These are phyloP conservation scores for Lamprotornis superbus DNA, from an alignment of 2,113 vertebrate genomes.

Conservation along the genomic window DNA sequence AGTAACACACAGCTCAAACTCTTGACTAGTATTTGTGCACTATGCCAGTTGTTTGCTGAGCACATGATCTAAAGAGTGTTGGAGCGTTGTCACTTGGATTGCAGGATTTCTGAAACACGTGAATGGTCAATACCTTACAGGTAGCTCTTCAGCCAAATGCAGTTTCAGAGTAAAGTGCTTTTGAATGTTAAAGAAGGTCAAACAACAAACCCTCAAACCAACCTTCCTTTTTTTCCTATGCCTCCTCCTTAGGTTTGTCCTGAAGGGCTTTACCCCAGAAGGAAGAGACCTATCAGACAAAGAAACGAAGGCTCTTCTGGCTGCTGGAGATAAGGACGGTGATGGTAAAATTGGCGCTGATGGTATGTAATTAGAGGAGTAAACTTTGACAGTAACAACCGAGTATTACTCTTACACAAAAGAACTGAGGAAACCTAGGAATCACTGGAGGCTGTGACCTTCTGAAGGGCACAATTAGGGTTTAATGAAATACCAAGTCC, in stretches of 20 bases:
- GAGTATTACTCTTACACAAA: not conserved
- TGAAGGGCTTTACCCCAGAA: conserved; percentile 85
- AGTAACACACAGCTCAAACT: not conserved
- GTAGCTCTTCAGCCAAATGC: not conserved
- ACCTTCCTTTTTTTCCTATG: not conserved
- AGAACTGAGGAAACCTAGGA: not conserved
- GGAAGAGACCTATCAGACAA: conserved; percentile 87
- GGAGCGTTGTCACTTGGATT: not conserved
- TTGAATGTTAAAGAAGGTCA: not conserved
- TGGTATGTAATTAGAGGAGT: conserved; percentile 74
- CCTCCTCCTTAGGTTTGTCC: conserved; percentile 76
- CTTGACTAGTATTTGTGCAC: not conserved
- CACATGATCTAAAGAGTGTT: not conserved
- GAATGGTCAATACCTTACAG: not conserved
- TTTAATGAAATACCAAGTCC: not conserved
- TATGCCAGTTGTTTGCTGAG: not conserved
- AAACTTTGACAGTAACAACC: not conserved
- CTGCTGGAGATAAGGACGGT: conserved; percentile 93
- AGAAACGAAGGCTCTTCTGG: conserved; percentile 89
- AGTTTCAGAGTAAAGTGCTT: not conserved
- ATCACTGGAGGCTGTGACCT: not conserved
- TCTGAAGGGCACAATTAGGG: not conserved
- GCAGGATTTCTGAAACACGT: not conserved
- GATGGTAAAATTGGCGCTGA: conserved; percentile 94
- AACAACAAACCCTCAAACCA: not conserved